Conservation (phyloP, 2,888 invertebrate species). For the Polymixis lichenea region DNA sequence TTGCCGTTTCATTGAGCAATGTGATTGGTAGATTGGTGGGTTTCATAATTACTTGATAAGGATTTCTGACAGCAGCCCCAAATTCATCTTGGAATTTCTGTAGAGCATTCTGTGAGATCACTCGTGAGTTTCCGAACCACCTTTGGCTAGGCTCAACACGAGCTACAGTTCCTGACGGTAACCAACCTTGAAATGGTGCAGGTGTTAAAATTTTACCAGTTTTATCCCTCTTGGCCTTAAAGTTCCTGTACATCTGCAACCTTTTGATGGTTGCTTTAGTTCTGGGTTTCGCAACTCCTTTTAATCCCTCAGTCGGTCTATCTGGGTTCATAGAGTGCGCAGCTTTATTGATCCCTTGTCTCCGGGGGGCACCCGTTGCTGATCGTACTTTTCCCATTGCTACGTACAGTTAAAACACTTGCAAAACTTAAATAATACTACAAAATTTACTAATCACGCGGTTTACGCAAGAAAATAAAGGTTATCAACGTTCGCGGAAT, state of each 20-base stretch:
- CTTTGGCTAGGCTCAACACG: constrained; percentile 99
- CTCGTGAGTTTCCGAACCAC: constrained; percentile 99
- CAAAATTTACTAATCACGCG: constrained; percentile 57
- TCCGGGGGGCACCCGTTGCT: constrained; percentile 93
- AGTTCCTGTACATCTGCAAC: constrained; percentile 99
- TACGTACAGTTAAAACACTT: constrained; percentile 35
- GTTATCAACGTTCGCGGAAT: constrained; percentile 60
- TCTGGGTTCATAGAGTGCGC: constrained; percentile 99
- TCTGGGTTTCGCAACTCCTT: constrained; percentile 96
- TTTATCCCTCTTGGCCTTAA: constrained; percentile 97
- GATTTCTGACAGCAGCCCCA: constrained; percentile 98
- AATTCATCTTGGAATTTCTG: constrained; percentile 98
- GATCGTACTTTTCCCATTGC: constrained; percentile 95
- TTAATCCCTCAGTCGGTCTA: constrained; percentile 93
- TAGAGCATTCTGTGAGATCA: constrained; percentile 97
- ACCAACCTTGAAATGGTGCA: constrained; percentile 98
- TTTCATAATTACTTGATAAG: constrained; percentile 99
- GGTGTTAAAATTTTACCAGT: constrained; percentile 97
- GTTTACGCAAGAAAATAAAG: constrained; percentile 46
- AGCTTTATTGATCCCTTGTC: constrained; percentile 95
- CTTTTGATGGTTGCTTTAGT: constrained; percentile 98
- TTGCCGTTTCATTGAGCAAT: constrained; percentile 97
- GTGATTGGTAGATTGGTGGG: constrained; percentile 98
- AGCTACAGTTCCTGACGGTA: constrained; percentile 97
- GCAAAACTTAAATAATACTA: constrained; percentile 32